phyloP scores from a whole-genome alignment of 2,888 invertebrate species.

The Microctonus brassicae region DNA sequence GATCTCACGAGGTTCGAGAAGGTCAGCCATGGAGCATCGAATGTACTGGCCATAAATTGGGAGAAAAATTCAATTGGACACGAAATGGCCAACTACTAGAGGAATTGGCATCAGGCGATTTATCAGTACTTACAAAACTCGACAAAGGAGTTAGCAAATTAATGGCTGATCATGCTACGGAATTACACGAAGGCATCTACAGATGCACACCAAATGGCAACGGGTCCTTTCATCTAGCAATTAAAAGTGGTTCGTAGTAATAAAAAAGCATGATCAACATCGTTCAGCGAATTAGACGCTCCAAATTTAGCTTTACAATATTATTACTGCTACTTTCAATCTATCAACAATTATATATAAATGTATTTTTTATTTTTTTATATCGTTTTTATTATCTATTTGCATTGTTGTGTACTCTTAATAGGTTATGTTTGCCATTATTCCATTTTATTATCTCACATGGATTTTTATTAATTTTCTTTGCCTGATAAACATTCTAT shows the following conservation, averaged over 20 bases:
- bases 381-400: no score
- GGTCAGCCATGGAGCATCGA: slow-evolving; percentile 62
- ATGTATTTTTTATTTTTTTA: background rate
- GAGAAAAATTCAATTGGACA: slow-evolving; percentile 60
- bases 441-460: no score
- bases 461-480: no score
- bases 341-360: background rate
- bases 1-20: slow-evolving; percentile 50
- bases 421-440: no score
- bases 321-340: background rate
- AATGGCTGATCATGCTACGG: slow-evolving; percentile 51
- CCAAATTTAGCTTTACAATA: slow-evolving; percentile 14
- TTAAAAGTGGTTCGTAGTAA: slow-evolving; percentile 62
- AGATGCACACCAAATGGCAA: slow-evolving; percentile 57
- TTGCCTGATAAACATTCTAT: no score
- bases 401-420: no score
- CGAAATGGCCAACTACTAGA: slow-evolving; percentile 58
- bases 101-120: slow-evolving; percentile 56
- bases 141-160: slow-evolving; percentile 49
- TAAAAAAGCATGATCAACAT: slow-evolving; percentile 19
- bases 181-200: slow-evolving; percentile 62
- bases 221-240: slow-evolving; percentile 54
- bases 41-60: slow-evolving; percentile 54
- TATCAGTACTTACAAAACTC: slow-evolving; percentile 46
- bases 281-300: slow-evolving; percentile 3